phyloP scores from a whole-genome alignment of 2,888 invertebrate species.

The Apantesis nais region DNA sequence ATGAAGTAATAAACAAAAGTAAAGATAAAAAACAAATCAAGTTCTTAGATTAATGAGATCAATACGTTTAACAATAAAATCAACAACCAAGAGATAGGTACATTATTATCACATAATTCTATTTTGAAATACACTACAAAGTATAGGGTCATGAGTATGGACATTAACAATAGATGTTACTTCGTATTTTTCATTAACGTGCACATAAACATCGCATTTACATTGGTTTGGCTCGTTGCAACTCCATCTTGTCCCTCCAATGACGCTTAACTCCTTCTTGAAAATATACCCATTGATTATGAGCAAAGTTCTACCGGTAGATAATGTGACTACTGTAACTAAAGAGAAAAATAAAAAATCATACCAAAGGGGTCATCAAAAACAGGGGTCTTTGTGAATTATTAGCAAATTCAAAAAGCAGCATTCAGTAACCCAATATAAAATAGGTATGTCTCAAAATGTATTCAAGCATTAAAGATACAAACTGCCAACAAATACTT shows the following conservation, averaged over 20 bases:
- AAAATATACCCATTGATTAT: conserved; percentile 75
- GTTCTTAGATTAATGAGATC: conserved; percentile 21
- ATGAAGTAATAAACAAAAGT: not conserved
- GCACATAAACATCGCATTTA: conserved; percentile 68
- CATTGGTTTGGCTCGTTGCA: conserved; percentile 65
- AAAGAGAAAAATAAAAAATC: conserved; percentile 47
- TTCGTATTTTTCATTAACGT: conserved; percentile 70
- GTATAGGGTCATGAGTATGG: conserved; percentile 70
- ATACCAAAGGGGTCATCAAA: conserved; percentile 7
- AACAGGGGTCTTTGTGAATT: too few species aligned
- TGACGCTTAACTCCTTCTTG: conserved; percentile 59
- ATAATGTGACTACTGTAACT: conserved; percentile 72
- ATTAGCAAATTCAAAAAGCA: not conserved
- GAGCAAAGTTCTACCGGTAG: conserved; percentile 67
- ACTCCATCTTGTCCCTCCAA: conserved; percentile 65
- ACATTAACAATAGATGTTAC: conserved; percentile 61
- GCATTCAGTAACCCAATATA: not conserved
- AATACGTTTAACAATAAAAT: conserved; percentile 19
- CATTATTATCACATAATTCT: conserved; percentile 58
- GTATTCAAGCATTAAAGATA: not conserved
- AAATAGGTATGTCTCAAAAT: too few species aligned
- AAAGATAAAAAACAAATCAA: conserved; percentile 17
- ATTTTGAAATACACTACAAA: conserved; percentile 68
- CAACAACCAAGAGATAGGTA: conserved; percentile 9
- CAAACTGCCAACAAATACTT: not conserved